These are phyloP conservation scores for Diaperis boleti DNA, from an alignment of 2,888 invertebrate genomes.

Conservation along the genomic window DNA sequence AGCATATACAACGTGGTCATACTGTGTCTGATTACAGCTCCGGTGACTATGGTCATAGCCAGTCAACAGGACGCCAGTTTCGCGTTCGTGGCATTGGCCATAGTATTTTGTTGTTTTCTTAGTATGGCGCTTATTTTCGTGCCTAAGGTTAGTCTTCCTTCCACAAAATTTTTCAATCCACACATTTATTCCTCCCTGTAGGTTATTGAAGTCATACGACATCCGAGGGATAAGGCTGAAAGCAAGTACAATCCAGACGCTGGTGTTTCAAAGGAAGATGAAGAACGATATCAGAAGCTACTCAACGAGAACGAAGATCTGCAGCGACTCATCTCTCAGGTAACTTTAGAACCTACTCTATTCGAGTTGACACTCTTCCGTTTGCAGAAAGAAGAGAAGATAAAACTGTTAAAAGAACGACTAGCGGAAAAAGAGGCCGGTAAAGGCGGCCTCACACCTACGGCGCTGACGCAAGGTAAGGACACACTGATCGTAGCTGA, in stretches of 20 bases:
- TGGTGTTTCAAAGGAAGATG: slow-evolving; percentile 89
- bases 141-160: slow-evolving; percentile 82
- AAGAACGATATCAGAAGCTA: slow-evolving; percentile 93
- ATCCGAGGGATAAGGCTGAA: slow-evolving; percentile 89
- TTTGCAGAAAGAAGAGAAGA: slow-evolving; percentile 88
- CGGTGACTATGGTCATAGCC: slow-evolving; percentile 96
- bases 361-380: neutral
- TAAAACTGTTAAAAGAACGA: slow-evolving; percentile 83
- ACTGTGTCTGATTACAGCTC: slow-evolving; percentile 96
- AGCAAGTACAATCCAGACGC: slow-evolving; percentile 89
- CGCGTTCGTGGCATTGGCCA: slow-evolving; percentile 95
- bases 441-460: slow-evolving; percentile 65
- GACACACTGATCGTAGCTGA: slow-evolving; percentile 80
- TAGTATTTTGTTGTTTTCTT: slow-evolving; percentile 97
- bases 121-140: slow-evolving; percentile 99
- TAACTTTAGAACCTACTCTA: no score
- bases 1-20: slow-evolving; percentile 99
- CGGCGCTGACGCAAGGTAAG: slow-evolving; percentile 79
- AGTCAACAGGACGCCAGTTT: slow-evolving; percentile 98
- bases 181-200: slow-evolving; percentile 56
- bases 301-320: slow-evolving; percentile 96
- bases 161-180: no score
- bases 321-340: slow-evolving; percentile 94
- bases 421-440: slow-evolving; percentile 81
- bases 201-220: slow-evolving; percentile 91